Conservation (phyloP, 1,140 invertebrate genomes). For the Drosophila bipectinata region DNA sequence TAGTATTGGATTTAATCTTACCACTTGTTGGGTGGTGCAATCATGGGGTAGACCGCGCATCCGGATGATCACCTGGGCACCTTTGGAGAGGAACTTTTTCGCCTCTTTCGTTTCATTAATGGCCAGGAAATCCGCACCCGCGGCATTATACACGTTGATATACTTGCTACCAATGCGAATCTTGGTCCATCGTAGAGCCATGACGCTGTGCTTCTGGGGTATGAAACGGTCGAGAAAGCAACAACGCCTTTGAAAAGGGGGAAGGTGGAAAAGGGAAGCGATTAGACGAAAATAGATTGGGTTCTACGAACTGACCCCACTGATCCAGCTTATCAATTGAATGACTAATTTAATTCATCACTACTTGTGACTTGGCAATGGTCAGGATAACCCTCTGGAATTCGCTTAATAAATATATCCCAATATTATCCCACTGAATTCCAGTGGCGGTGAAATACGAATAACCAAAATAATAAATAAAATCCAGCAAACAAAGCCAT, state of each 20-base stretch:
- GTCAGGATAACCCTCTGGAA: slow-evolving; percentile 97
- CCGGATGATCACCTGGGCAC: slow-evolving; percentile 98
- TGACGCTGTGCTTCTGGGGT: slow-evolving; percentile 97
- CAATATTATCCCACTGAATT: slow-evolving; percentile 35
- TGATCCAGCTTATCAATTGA: slow-evolving; percentile 71
- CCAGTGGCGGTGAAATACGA: slow-evolving; percentile 24
- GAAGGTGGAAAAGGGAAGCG: neutral
- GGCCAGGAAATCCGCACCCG: slow-evolving; percentile 97
- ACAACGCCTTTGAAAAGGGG: slow-evolving; percentile 93
- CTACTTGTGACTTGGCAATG: slow-evolving; percentile 96
- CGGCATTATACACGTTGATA: slow-evolving; percentile 98
- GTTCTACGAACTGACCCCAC: slow-evolving; percentile 44
- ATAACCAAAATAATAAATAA: slow-evolving; percentile 32
- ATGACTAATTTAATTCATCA: slow-evolving; percentile 59
- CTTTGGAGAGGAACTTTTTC: slow-evolving; percentile 95
- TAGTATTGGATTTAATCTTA: slow-evolving; percentile 84
- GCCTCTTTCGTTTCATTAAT: slow-evolving; percentile 98
- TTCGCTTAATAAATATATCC: slow-evolving; percentile 31
- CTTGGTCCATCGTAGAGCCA: slow-evolving; percentile 98
- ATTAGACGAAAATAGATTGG: slow-evolving; percentile 48
- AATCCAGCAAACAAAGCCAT: slow-evolving; percentile 21
- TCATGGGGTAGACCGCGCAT: slow-evolving; percentile 99
- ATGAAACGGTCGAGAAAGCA: slow-evolving; percentile 98
- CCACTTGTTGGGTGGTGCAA: slow-evolving; percentile 98
- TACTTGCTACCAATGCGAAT: slow-evolving; percentile 97